phyloP scores from a whole-genome alignment of 2,797 vertebrate species.

The Oophaga sylvatica region DNA sequence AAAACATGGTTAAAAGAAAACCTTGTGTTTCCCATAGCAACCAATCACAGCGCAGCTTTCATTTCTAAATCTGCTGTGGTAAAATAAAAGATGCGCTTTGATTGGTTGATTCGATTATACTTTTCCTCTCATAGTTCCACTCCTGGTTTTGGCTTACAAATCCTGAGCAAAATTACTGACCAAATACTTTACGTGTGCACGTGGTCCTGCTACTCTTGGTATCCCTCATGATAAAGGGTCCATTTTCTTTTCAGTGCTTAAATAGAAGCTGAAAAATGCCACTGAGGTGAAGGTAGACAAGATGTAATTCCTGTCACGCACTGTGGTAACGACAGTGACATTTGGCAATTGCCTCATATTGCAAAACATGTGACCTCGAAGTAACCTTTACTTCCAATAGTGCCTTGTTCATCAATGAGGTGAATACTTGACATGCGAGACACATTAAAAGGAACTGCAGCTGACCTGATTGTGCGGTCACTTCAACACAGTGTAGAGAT shows the following conservation, averaged over 20 bases:
- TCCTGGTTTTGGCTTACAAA: too few relatives aligned
- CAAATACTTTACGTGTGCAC: not conserved
- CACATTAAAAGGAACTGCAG: not conserved
- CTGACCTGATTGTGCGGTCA: not conserved
- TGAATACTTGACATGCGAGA: not conserved
- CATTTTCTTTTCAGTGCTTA: not conserved
- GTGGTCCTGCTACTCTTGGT: not conserved
- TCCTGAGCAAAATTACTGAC: too few relatives aligned
- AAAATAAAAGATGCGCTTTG: too few relatives aligned
- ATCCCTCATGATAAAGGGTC: not conserved
- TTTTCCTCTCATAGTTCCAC: too few relatives aligned
- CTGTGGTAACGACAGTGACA: not conserved
- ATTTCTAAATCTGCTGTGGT: too few relatives aligned
- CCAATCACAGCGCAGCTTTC: too few relatives aligned
- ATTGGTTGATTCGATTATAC: too few relatives aligned
- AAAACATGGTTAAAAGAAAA: too few relatives aligned
- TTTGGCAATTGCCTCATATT: conserved; percentile 3
- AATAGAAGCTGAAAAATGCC: not conserved
- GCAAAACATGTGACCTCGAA: not conserved
- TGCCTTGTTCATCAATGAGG: not conserved
- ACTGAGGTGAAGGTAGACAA: not conserved
- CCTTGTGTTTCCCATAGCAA: too few relatives aligned
- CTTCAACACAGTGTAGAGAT: not conserved
- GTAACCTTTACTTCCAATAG: conserved; percentile 10
- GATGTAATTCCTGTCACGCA: not conserved